These are phyloP conservation scores for Mythimna vitellina DNA, from an alignment of 2,888 invertebrate genomes.

Conservation along the genomic window DNA sequence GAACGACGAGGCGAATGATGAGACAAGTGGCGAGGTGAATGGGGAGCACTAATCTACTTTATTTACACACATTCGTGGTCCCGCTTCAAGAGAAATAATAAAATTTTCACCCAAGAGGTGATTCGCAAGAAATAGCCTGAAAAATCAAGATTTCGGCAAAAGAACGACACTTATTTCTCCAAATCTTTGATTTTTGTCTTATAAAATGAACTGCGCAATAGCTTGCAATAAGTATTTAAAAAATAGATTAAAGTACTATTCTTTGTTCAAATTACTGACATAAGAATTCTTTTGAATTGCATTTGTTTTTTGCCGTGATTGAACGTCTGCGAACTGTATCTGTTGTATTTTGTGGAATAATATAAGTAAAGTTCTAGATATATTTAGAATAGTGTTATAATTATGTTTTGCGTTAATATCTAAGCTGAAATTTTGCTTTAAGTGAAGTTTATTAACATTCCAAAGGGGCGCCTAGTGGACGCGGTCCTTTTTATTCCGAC, in stretches of 20 bases:
- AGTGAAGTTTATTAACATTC: conserved; percentile 67
- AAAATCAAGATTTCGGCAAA: too few relatives aligned
- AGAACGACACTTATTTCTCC: too few relatives aligned
- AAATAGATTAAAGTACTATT: conserved; percentile 30
- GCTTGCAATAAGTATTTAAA: conserved; percentile 25
- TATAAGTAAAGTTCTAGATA: conserved; percentile 69
- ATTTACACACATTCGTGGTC: too few relatives aligned
- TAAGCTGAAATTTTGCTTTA: conserved; percentile 70
- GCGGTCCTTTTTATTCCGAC: conserved; percentile 72
- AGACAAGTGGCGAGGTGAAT: too few relatives aligned
- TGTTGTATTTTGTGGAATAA: conserved; percentile 57
- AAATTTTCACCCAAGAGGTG: too few relatives aligned
- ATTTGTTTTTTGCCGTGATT: conserved; percentile 64
- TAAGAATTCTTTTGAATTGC: conserved; percentile 47
- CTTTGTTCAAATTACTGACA: conserved; percentile 61
- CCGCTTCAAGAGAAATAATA: too few relatives aligned
- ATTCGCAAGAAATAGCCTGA: too few relatives aligned
- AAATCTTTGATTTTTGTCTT: conserved; percentile 16
- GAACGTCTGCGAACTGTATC: conserved; percentile 57
- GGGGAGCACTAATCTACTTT: too few relatives aligned
- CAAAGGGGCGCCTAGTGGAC: conserved; percentile 72
- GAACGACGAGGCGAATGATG: too few relatives aligned
- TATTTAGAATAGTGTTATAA: conserved; percentile 60
- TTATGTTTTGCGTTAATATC: conserved; percentile 72
- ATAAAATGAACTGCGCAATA: neutral